Base-by-base conservation (phyloP, 2,113 vertebrate species). In the Cettia cetti region DNA sequence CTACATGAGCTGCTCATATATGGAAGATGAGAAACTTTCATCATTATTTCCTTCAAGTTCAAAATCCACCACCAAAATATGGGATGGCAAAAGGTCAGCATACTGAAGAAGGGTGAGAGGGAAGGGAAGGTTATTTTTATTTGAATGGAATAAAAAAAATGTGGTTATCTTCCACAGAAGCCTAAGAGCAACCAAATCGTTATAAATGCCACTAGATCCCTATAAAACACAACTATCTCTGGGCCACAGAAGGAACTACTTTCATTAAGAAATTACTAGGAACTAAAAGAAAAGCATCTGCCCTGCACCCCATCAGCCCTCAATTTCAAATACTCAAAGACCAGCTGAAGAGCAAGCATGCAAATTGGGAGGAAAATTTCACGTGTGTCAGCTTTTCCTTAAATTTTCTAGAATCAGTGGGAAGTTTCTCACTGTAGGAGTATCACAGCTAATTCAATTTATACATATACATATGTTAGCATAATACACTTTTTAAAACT, bases 361-460 rank as follows among this genome's bases (percentile, higher is more conserved):
- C 21, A 81, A 89, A 90, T 1, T 63, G 24, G 16, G 53, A 90
- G 39, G 49, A 86, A 82, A 89, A 59, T 59, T 78, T 84, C 30
- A 53, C 3, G 3, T 57, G 37, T 64, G 53, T 22, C 53, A 94
- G 89, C n/a, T 84, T 86, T 90, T 85, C 39, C 57, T n/a, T 31
- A 9, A 19, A 6, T 83, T 78, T 89, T 94, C 61, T 70, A 74
- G 66, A 45, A 82, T 54, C 45, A 53, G 68, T 82, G 59, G 86
- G 61, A 95, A 70, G 75, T 63, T 92, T 80, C 66, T 81, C 54
- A 72, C 47, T 83, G 80, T 72, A 85, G 42, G 61, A 88, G 37
- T 80, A 92, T 45, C 61, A n/a, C 17, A 79, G 74, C 28, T 94
- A 95, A 95, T 94, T 91, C 23, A 79, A 90, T 94, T 95, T 94